Conservation (phyloP, 2,888 invertebrate genomes). For the Branchinecta sandiegonensis region DNA sequence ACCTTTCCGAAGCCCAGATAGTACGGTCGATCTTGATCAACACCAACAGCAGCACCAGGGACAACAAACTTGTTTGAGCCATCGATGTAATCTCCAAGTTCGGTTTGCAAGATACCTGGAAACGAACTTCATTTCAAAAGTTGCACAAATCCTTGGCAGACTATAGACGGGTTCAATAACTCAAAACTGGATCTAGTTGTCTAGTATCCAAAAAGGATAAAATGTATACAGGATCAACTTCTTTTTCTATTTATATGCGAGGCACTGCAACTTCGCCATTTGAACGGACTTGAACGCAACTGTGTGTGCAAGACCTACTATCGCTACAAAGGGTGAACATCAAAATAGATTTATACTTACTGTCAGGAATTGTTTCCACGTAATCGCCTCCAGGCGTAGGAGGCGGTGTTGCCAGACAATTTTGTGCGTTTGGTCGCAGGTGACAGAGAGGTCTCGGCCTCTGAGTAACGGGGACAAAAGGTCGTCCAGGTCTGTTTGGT, state of each 20-base stretch:
- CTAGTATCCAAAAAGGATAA: no score
- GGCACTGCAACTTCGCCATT: no score
- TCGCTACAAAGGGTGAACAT: no score
- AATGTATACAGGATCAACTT: no score
- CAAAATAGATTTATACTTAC: no score
- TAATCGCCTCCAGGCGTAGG: neutral
- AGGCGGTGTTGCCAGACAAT: conserved; percentile 9
- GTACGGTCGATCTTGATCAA: neutral
- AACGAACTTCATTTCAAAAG: neutral
- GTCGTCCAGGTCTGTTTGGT: neutral
- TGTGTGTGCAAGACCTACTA: no score
- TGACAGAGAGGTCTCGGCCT: conserved; percentile 1
- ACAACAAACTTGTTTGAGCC: neutral
- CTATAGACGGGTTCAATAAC: no score
- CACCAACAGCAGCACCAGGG: neutral
- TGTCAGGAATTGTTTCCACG: neutral
- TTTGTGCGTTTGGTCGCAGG: neutral
- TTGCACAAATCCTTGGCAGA: no score
- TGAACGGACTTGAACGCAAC: no score
- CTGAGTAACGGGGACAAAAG: neutral
- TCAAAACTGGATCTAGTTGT: no score
- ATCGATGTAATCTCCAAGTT: conserved; percentile 1
- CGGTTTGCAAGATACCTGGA: neutral
- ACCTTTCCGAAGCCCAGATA: neutral
- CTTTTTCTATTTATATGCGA: no score